Conservation (phyloP, 2,113 vertebrate genomes). For the Morone chrysops region DNA sequence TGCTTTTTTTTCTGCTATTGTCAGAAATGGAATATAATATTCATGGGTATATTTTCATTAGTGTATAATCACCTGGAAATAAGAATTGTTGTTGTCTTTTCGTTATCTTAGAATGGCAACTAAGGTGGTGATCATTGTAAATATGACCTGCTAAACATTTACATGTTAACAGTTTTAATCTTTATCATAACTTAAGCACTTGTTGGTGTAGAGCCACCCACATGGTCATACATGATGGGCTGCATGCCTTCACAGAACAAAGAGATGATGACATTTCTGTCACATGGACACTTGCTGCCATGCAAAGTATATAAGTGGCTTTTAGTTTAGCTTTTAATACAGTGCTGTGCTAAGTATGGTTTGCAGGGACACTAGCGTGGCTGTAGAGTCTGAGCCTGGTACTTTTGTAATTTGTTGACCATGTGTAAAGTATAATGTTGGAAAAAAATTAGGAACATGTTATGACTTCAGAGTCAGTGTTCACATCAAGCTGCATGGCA, state of each 20-base stretch:
- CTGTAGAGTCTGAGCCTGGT: not conserved
- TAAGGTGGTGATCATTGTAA: not conserved
- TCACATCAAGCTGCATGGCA: not conserved
- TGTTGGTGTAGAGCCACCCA: not conserved
- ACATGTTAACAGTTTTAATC: not conserved
- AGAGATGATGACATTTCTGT: not conserved
- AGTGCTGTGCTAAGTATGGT: not conserved
- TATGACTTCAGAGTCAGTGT: not conserved
- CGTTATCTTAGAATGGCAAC: no score
- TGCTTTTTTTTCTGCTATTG: no score
- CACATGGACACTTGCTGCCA: not conserved
- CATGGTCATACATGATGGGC: not conserved
- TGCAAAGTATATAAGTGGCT: not conserved
- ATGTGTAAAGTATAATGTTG: not conserved
- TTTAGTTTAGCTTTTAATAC: not conserved
- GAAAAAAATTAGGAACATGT: not conserved
- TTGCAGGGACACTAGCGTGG: not conserved
- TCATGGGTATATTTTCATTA: no score
- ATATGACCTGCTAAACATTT: not conserved
- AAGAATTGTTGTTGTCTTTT: no score
- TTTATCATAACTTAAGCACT: not conserved
- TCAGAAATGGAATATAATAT: no score
- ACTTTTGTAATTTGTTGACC: not conserved
- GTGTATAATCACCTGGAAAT: no score
- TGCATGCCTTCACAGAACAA: not conserved